Conservation (phyloP, 2,113 vertebrate genomes). For the Excalfactoria chinensis region DNA sequence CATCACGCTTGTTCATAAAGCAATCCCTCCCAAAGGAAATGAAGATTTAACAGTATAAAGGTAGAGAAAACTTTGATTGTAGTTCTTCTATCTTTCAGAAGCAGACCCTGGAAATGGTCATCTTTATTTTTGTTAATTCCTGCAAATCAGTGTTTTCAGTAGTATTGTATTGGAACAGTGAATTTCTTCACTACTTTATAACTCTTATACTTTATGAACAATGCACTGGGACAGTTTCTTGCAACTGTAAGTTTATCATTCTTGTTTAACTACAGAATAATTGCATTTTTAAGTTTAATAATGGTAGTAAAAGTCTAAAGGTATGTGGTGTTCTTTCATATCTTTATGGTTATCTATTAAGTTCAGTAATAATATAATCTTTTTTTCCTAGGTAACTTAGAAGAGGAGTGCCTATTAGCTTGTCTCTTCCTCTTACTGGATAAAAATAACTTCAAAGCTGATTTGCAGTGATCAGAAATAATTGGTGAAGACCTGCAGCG, state of each 20-base stretch:
- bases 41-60: neutral
- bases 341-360: neutral
- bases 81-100: neutral
- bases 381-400: slow-evolving; percentile 1
- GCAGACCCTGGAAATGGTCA: neutral
- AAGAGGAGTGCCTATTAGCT: neutral
- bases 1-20: neutral
- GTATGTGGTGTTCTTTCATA: neutral
- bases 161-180: neutral
- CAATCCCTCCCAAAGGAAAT: neutral
- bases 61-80: neutral
- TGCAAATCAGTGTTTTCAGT: neutral
- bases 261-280: neutral
- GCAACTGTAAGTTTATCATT: neutral
- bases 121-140: neutral
- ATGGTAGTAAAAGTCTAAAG: neutral
- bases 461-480: neutral
- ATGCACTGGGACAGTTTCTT: neutral
- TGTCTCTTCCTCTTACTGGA: neutral
- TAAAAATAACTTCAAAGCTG: neutral
- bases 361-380: neutral
- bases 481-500: neutral
- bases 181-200: neutral
- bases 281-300: slow-evolving; percentile 1
- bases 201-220: neutral